Evolutionary conservation across 1,140 invertebrate genomes (phyloP).

Genomic region (Solenopsis invicta): DNA sequence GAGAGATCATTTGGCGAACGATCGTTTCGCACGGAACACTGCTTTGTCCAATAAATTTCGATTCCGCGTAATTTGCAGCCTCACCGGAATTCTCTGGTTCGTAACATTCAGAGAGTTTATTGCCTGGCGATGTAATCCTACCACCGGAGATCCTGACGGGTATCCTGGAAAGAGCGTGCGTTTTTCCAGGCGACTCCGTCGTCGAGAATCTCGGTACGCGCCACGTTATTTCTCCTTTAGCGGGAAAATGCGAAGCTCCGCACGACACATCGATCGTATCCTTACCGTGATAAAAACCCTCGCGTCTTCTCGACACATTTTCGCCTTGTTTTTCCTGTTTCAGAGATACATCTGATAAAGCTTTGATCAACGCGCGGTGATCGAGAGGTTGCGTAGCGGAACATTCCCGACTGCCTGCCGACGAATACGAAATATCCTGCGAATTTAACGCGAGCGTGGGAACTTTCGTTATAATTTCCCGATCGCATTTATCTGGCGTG

Average conservation of each 20-base stretch:
- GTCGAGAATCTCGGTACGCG: slow-evolving; percentile 6
- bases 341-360: slow-evolving; percentile 69
- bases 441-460: slow-evolving; percentile 70
- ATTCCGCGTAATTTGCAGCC: not conserved
- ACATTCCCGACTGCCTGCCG: slow-evolving; percentile 41
- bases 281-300: not conserved
- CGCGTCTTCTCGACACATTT: not conserved
- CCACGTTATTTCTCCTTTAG: slow-evolving; percentile 34
- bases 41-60: not conserved
- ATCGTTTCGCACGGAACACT: not conserved
- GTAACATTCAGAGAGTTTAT: not conserved
- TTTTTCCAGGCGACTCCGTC: slow-evolving; percentile 4
- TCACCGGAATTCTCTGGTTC: not conserved
- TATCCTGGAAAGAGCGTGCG: slow-evolving; percentile 35
- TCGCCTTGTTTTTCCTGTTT: not conserved
- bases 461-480: slow-evolving; percentile 46
- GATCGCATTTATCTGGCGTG: slow-evolving; percentile 1
- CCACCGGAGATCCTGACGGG: slow-evolving; percentile 29
- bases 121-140: not conserved
- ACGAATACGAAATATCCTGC: slow-evolving; percentile 65
- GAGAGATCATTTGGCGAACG: not conserved
- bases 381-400: slow-evolving; percentile 54
- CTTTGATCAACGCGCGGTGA: slow-evolving; percentile 59
- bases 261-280: not conserved
- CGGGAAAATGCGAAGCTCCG: not conserved